phyloP scores from a whole-genome alignment of 2,113 vertebrate genomes.

The Amia ocellicauda region DNA sequence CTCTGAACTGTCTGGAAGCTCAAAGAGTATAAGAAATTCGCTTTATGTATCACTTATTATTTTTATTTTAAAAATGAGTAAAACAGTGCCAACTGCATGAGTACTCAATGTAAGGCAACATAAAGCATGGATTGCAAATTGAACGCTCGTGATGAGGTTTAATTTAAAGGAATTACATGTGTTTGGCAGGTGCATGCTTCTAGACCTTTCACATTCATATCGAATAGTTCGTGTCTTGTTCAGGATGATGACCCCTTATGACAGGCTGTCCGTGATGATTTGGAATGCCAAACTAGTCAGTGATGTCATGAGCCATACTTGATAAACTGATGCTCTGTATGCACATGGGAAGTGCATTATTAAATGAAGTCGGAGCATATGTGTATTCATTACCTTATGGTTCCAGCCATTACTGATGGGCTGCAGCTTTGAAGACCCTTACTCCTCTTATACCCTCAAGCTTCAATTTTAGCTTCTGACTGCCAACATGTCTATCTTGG shows the following conservation, averaged over 20 bases:
- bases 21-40: too few relatives aligned
- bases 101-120: too few relatives aligned
- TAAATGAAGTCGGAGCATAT: slow-evolving; percentile 42
- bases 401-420: slow-evolving; percentile 45
- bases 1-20: too few relatives aligned
- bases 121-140: too few relatives aligned
- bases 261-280: slow-evolving; percentile 37
- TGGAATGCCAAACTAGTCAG: slow-evolving; percentile 28
- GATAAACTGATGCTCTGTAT: slow-evolving; percentile 30
- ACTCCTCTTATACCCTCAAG: slow-evolving; percentile 23
- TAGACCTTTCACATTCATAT: not conserved
- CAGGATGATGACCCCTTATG: slow-evolving; percentile 31
- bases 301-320: slow-evolving; percentile 31
- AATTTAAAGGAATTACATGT: too few relatives aligned
- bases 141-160: too few relatives aligned
- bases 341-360: slow-evolving; percentile 35
- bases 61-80: too few relatives aligned
- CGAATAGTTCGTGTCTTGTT: slow-evolving; percentile 15
- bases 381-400: slow-evolving; percentile 53
- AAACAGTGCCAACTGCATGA: too few relatives aligned
- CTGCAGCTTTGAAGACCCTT: slow-evolving; percentile 27
- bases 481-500: slow-evolving; percentile 40
- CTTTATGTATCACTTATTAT: too few relatives aligned
- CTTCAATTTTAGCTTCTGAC: slow-evolving; percentile 25
- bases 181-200: not conserved